These are phyloP conservation scores for Dasyprocta punctata DNA, from an alignment of 2,113 vertebrate species.

Conservation along the genomic window DNA sequence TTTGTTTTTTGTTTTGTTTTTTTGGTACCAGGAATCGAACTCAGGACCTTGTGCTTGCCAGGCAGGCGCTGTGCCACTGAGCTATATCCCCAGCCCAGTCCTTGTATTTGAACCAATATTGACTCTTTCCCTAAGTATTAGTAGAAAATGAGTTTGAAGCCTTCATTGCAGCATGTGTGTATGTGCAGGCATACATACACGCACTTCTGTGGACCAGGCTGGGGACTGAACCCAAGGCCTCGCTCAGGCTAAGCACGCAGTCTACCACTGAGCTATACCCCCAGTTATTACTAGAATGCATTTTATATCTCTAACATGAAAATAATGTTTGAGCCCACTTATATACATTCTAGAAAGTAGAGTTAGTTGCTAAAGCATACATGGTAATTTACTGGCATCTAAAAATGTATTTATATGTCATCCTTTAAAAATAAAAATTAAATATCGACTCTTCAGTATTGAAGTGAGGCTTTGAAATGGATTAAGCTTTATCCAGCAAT, in stretches of 20 bases:
- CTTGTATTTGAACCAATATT: background rate
- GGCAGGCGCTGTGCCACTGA: too few relatives aligned
- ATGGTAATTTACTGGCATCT: background rate
- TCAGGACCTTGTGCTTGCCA: too few relatives aligned
- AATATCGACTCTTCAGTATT: background rate
- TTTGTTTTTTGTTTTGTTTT: too few relatives aligned
- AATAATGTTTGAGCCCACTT: background rate
- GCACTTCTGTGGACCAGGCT: background rate
- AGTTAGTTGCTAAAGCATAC: background rate
- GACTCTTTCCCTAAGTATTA: conserved; percentile 18
- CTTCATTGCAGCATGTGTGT: background rate
- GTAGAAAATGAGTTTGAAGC: conserved; percentile 1
- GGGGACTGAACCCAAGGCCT: background rate
- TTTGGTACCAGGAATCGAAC: too few relatives aligned
- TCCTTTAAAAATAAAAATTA: conserved; percentile 22
- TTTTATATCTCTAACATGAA: conserved; percentile 59
- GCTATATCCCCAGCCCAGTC: background rate
- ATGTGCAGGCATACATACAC: too few relatives aligned
- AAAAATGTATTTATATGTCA: conserved; percentile 22
- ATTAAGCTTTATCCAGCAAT: background rate
- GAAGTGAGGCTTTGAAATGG: conserved; percentile 29
- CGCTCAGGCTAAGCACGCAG: background rate
- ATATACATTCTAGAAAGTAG: background rate
- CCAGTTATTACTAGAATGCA: background rate
- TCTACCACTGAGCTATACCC: background rate